These are phyloP conservation scores for Arctocebus calabarensis DNA, from an alignment of 2,797 vertebrate genomes.

Conservation along the genomic window DNA sequence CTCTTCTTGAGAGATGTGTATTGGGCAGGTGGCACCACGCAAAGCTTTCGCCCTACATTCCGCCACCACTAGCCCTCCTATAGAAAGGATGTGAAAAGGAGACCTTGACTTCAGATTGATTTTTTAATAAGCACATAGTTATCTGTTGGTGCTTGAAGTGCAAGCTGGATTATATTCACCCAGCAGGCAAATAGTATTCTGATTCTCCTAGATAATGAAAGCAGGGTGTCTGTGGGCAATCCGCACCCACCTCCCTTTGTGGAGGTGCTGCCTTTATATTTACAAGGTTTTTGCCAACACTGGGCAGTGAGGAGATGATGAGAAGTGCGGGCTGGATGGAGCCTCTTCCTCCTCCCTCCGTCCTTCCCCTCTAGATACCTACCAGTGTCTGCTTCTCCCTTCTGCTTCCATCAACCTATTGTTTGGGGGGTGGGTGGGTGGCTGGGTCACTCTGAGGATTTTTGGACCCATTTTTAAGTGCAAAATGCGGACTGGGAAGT, in stretches of 20 bases:
- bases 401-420: not conserved
- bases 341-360: not conserved
- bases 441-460: not conserved
- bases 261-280: slow-evolving; percentile 50
- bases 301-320: accelerated
- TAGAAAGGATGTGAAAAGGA: slow-evolving; percentile 83
- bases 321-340: not conserved
- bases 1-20: slow-evolving; percentile 58
- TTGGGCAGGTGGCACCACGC: slow-evolving; percentile 75
- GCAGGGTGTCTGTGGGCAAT: slow-evolving; percentile 79
- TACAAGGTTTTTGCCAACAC: slow-evolving; percentile 49
- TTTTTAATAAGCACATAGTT: slow-evolving; percentile 91
- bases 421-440: not conserved
- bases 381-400: not conserved
- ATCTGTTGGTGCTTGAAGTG: slow-evolving; percentile 87
- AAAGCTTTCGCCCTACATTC: not conserved
- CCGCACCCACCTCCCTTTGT: slow-evolving; percentile 87
- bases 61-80: not conserved
- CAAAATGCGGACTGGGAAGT: not conserved
- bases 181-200: slow-evolving; percentile 86
- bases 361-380: accelerated
- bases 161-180: slow-evolving; percentile 83
- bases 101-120: slow-evolving; percentile 86
- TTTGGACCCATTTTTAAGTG: not conserved
- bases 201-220: slow-evolving; percentile 89